These are phyloP conservation scores for Globodera rostochiensis DNA, from an alignment of 1,140 invertebrate species.

Conservation along the genomic window DNA sequence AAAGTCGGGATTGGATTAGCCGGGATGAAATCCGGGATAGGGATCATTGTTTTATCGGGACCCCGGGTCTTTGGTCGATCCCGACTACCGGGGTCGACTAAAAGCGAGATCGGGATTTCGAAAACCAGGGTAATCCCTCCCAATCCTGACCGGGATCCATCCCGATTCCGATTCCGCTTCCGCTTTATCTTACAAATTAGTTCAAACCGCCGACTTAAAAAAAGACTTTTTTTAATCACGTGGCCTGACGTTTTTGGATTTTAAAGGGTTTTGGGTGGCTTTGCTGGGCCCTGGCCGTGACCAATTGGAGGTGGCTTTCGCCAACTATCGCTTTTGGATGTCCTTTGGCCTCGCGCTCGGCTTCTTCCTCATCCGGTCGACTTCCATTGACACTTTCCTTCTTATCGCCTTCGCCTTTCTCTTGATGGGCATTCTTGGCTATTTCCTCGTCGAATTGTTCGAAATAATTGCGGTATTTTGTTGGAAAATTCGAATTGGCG, in stretches of 20 bases:
- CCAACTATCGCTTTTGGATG: constrained; percentile 92
- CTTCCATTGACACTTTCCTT: constrained; percentile 85
- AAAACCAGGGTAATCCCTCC: too few relatives aligned
- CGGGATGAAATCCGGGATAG: too few relatives aligned
- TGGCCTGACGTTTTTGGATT: too few relatives aligned
- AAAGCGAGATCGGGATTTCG: too few relatives aligned
- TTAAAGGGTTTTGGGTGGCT: constrained; percentile 81
- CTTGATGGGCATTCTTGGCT: constrained; percentile 78
- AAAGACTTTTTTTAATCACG: constrained; percentile 34
- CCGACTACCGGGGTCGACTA: too few relatives aligned
- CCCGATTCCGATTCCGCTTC: too few relatives aligned
- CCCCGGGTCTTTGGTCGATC: too few relatives aligned
- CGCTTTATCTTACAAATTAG: too few relatives aligned
- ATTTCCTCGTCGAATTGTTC: constrained; percentile 77
- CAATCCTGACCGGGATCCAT: too few relatives aligned
- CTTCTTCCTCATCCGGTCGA: constrained; percentile 82
- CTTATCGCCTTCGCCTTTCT: constrained; percentile 83
- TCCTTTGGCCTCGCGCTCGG: constrained; percentile 87
- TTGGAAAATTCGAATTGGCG: not conserved
- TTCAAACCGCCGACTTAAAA: too few relatives aligned
- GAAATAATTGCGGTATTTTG: constrained; percentile 38
- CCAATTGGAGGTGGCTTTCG: constrained; percentile 92
- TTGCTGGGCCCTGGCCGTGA: constrained; percentile 77
- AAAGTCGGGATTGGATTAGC: too few relatives aligned
- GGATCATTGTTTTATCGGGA: too few relatives aligned